Conservation (phyloP, 1,140 invertebrate genomes). For the Drosophila kikkawai region DNA sequence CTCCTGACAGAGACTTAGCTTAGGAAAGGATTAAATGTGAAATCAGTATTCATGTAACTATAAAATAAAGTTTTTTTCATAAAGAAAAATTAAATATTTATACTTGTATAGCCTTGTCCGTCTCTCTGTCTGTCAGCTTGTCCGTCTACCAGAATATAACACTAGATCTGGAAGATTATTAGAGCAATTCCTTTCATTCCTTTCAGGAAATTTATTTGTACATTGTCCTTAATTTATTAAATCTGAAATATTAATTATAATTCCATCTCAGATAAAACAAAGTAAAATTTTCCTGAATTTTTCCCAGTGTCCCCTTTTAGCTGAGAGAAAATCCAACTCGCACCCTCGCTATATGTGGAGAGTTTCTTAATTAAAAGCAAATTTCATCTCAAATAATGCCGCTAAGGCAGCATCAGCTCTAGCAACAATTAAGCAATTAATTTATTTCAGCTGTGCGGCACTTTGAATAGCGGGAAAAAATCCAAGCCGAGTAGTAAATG, state of each 20-base stretch:
- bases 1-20: neutral
- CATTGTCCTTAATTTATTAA: too few relatives aligned
- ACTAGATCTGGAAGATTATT: neutral
- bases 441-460: conserved; percentile 69
- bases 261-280: neutral
- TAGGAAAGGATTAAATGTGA: neutral
- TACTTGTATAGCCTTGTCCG: neutral
- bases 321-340: conserved; percentile 13
- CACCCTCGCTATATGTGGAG: conserved; percentile 42
- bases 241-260: neutral
- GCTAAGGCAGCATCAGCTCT: conserved; percentile 38
- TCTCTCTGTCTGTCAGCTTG: neutral
- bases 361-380: conserved; percentile 79
- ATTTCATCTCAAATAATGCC: conserved; percentile 76
- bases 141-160: neutral
- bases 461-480: conserved; percentile 72
- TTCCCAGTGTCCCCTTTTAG: neutral
- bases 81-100: neutral
- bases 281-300: neutral
- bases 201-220: too few relatives aligned
- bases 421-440: conserved; percentile 81
- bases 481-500: conserved; percentile 47
- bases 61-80: neutral
- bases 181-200: neutral
- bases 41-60: neutral